Percentiles rank a stretch among this genome's conserved stretches.
Conservation (phyloP, 2,888 invertebrate species). For the Plebejus anna region DNA sequence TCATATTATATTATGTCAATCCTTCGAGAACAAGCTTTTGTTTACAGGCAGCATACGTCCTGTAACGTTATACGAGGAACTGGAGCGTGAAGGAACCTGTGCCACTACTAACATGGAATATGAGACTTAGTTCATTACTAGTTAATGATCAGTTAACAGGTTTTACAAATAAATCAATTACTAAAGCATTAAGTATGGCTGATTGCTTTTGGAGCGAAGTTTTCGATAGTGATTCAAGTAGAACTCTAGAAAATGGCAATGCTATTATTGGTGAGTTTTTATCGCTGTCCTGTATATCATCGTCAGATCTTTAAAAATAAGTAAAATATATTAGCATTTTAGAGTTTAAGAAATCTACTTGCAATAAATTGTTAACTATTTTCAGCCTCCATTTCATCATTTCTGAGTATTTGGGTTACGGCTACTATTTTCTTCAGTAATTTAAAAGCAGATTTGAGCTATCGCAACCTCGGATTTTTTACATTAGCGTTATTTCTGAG, state of each 20-base stretch:
- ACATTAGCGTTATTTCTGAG: constrained; percentile 51
- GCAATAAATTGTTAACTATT: constrained; percentile 30
- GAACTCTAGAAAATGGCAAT: constrained; percentile 45
- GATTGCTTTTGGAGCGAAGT: constrained; percentile 50
- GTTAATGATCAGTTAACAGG: constrained; percentile 21
- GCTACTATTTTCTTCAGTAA: constrained; percentile 46
- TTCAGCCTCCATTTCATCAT: constrained; percentile 52
- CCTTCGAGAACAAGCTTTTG: constrained; percentile 30
- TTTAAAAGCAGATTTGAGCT: constrained; percentile 53
- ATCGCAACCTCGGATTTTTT: constrained; percentile 63
- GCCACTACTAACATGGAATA: constrained; percentile 42
- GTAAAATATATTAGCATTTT: constrained; percentile 7
- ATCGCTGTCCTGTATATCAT: background rate
- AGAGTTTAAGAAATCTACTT: background rate
- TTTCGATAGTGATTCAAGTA: constrained; percentile 47
- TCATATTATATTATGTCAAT: background rate
- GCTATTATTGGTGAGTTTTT: constrained; percentile 47
- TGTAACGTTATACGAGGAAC: constrained; percentile 43
- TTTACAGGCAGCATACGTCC: constrained; percentile 35
- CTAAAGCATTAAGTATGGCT: background rate
- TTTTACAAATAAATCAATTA: constrained; percentile 10
- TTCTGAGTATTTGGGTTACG: constrained; percentile 50
- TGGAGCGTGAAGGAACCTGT: constrained; percentile 56
- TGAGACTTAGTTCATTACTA: constrained; percentile 41
- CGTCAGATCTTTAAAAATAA: background rate